phyloP scores from a whole-genome alignment of 2,888 invertebrate genomes.

The Cylindroiulus punctatus region DNA sequence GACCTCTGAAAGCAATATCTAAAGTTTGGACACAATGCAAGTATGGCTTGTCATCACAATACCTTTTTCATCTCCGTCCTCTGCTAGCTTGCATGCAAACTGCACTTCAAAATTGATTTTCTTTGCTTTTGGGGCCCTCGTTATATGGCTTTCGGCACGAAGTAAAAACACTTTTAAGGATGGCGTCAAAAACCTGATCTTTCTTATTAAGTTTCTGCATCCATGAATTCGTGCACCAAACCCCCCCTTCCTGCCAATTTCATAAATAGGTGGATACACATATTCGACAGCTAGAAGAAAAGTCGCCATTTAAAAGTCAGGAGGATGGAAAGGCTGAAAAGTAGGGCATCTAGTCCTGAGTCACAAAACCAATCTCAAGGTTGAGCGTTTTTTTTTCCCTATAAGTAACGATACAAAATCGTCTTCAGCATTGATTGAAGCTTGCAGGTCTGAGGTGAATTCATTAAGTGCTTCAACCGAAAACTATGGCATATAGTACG shows the following conservation, averaged over 20 bases:
- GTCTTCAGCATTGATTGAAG: neutral
- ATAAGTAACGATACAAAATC: constrained; percentile 17
- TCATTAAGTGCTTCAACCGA: neutral
- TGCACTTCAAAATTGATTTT: constrained; percentile 11
- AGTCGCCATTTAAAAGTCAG: neutral
- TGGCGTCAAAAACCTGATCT: constrained; percentile 20
- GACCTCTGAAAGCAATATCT: constrained; percentile 21
- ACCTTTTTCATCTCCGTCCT: neutral
- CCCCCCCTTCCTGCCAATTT: neutral
- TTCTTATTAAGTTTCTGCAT: constrained; percentile 37
- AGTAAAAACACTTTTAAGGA: neutral
- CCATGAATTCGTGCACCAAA: neutral
- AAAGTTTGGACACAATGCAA: neutral
- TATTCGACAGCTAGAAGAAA: constrained; percentile 17
- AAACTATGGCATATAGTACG: neutral
- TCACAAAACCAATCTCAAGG: constrained; percentile 7
- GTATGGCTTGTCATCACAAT: neutral
- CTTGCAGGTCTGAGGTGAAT: neutral
- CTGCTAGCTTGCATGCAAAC: neutral
- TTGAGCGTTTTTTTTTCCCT: neutral
- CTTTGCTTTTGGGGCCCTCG: neutral
- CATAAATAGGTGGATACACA: neutral
- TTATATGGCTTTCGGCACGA: neutral
- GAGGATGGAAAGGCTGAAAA: constrained; percentile 10
- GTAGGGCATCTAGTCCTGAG: constrained; percentile 5